Conservation (phyloP, 2,797 vertebrate genomes). For the Tenualosa ilisha region DNA sequence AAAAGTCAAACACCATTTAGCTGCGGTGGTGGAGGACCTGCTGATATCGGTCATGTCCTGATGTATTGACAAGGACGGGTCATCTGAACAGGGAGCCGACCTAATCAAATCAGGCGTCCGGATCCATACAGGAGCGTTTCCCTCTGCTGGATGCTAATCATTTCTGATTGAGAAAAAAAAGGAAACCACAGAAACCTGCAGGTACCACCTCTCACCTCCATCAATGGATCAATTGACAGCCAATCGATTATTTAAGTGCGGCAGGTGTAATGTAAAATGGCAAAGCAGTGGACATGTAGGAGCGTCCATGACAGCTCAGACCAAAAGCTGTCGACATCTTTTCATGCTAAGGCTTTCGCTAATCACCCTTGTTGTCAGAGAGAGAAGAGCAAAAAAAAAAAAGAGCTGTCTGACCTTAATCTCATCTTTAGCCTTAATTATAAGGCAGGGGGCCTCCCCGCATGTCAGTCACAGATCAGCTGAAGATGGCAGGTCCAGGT, state of each 20-base stretch:
- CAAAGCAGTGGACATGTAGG: background rate
- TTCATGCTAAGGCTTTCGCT: background rate
- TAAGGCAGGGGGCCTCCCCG: background rate
- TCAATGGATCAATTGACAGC: conserved; percentile 48
- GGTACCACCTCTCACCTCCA: conserved; percentile 28
- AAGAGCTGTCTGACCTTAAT: background rate
- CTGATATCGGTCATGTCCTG: conserved; percentile 41
- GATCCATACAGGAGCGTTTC: conserved; percentile 55
- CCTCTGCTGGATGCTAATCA: conserved; percentile 48
- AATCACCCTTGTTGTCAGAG: background rate
- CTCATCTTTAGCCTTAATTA: conserved; percentile 22
- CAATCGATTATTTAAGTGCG: conserved; percentile 43
- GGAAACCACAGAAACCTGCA: conserved; percentile 23
- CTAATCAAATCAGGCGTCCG: conserved; percentile 55
- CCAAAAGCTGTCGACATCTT: background rate
- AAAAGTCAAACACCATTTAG: conserved; percentile 60
- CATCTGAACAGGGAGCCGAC: conserved; percentile 42
- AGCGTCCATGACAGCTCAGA: background rate
- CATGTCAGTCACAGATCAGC: conserved; percentile 1
- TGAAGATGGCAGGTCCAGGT: background rate
- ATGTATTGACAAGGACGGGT: conserved; percentile 46
- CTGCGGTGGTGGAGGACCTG: conserved; percentile 30
- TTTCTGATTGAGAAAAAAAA: conserved; percentile 54
- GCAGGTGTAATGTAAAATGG: background rate
- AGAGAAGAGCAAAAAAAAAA: background rate